Conservation (phyloP, 2,113 vertebrate genomes). For the Hemiscyllium ocellatum region DNA sequence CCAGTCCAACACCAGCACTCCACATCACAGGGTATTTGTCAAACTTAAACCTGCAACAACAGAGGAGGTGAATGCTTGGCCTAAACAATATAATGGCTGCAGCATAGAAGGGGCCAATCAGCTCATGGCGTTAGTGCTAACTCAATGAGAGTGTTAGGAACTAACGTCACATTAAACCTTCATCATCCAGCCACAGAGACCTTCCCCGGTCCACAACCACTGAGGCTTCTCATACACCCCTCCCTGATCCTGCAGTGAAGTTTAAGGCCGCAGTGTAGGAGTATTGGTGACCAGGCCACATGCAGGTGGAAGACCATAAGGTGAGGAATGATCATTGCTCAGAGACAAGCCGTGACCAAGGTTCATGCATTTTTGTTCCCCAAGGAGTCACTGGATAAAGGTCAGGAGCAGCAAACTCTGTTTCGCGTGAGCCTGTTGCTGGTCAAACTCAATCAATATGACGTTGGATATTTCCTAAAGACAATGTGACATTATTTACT, state of each 20-base stretch:
- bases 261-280: neutral
- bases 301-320: neutral
- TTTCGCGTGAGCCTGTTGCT: neutral
- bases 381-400: neutral
- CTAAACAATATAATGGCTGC: neutral
- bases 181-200: neutral
- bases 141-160: neutral
- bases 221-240: neutral
- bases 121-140: neutral
- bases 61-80: no score
- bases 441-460: neutral
- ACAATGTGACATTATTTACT: conserved; percentile 37
- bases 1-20: no score
- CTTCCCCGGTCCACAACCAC: neutral
- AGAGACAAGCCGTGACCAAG: neutral
- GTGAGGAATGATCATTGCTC: neutral
- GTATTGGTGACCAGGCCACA: neutral
- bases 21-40: no score
- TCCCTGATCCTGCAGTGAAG: neutral
- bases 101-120: neutral
- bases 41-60: no score
- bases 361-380: neutral
- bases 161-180: neutral
- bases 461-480: neutral
- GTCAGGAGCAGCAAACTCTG: neutral